These are phyloP conservation scores for Xiphophorus maculatus DNA, from an alignment of 2,113 vertebrate genomes.

Conservation along the genomic window DNA sequence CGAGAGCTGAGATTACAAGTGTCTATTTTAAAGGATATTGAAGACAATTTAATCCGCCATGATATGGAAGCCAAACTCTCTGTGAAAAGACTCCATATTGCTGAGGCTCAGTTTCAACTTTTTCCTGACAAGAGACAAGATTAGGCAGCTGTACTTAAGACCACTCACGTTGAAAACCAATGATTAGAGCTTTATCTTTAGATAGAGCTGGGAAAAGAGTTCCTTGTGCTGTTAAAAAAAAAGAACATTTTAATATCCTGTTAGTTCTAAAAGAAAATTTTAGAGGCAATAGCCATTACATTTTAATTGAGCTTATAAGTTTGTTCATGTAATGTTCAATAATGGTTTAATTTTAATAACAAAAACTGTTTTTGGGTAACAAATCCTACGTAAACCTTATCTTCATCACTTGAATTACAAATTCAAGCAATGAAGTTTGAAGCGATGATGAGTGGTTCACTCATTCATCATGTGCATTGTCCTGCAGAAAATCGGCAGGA, in stretches of 20 bases:
- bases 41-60: slow-evolving; percentile 47
- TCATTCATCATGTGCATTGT: too few relatives aligned
- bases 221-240: slow-evolving; percentile 17
- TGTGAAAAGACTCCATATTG: slow-evolving; percentile 31
- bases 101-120: slow-evolving; percentile 40
- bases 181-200: slow-evolving; percentile 59
- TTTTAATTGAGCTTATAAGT: neutral
- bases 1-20: slow-evolving; percentile 40
- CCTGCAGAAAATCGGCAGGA: too few relatives aligned
- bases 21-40: slow-evolving; percentile 55
- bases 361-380: too few relatives aligned
- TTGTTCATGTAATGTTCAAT: neutral
- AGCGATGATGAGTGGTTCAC: too few relatives aligned
- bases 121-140: slow-evolving; percentile 56
- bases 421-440: too few relatives aligned
- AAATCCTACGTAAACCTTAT: too few relatives aligned
- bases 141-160: slow-evolving; percentile 51
- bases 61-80: slow-evolving; percentile 48
- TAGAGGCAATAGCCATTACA: neutral
- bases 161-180: slow-evolving; percentile 26
- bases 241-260: neutral
- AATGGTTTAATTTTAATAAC: too few relatives aligned
- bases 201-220: slow-evolving; percentile 40
- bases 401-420: too few relatives aligned
- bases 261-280: neutral